Evolutionary conservation across 2,797 vertebrate genomes (phyloP).

Genomic region (Acanthiza pusilla): DNA sequence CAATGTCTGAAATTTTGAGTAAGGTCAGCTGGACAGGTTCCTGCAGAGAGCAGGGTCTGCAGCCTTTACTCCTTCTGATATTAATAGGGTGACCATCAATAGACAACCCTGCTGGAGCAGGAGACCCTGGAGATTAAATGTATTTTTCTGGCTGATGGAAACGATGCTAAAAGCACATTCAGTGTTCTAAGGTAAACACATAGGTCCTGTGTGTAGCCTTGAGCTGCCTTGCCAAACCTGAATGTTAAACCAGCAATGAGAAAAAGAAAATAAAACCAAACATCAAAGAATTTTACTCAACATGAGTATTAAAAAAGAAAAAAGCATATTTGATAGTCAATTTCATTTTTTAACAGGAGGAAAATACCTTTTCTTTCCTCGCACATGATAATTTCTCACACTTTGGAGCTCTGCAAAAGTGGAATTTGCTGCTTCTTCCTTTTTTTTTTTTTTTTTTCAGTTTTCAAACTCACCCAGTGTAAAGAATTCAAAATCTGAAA

Average conservation of each 20-base stretch:
- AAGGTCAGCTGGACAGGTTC: not conserved
- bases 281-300: not conserved
- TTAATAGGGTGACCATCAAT: not conserved
- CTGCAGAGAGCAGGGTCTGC: not conserved
- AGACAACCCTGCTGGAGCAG: not conserved
- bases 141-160: not conserved
- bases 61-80: not conserved
- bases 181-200: not conserved
- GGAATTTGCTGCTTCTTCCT: not conserved
- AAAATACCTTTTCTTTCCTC: not conserved
- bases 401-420: not conserved
- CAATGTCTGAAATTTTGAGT: not conserved
- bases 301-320: not conserved
- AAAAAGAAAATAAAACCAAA: not conserved
- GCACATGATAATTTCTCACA: not conserved
- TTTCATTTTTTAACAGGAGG: fast-evolving
- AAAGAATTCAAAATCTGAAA: not conserved
- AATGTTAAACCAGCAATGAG: not conserved
- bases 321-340: not conserved
- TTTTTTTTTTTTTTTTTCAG: not conserved
- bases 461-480: not conserved
- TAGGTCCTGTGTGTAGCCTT: not conserved
- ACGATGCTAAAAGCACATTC: not conserved
- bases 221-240: not conserved
- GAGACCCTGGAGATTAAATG: not conserved